phyloP scores from a whole-genome alignment of 2,797 vertebrate species.

The Acanthis flammea region DNA sequence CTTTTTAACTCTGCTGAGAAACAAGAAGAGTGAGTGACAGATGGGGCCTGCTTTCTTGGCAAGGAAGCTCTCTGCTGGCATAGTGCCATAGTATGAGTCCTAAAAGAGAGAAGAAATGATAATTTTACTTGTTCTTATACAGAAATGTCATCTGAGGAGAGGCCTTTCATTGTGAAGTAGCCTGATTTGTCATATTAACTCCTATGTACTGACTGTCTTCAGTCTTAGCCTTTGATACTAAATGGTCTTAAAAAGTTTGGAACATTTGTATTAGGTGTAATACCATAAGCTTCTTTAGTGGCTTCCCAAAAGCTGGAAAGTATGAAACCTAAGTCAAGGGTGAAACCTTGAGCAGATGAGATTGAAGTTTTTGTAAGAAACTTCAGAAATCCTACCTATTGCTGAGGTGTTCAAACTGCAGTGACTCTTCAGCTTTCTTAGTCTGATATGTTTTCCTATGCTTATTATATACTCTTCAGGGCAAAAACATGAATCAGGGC shows the following conservation, averaged over 20 bases:
- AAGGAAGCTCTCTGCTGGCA: constrained; percentile 8
- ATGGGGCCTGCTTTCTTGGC: not conserved
- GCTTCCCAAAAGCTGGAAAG: not conserved
- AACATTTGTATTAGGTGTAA: not conserved
- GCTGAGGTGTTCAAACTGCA: not conserved
- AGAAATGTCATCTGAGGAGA: not conserved
- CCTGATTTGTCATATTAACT: not conserved
- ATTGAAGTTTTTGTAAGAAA: not conserved
- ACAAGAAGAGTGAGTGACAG: constrained; percentile 36
- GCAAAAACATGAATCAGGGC: not conserved
- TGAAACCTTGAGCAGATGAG: not conserved
- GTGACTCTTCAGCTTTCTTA: not conserved
- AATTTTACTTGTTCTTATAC: not conserved
- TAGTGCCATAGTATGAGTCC: not conserved
- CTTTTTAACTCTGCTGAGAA: constrained; percentile 27
- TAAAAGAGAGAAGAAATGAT: not conserved
- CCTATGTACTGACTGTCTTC: not conserved
- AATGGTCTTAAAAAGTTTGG: not conserved
- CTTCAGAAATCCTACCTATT: not conserved
- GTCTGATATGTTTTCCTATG: not conserved
- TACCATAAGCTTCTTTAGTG: not conserved
- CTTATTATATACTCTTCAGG: not conserved
- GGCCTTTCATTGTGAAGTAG: not conserved
- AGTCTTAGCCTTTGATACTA: not conserved
- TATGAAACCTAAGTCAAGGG: not conserved